Base-by-base conservation (phyloP, 1,140 invertebrate species). In the Globodera ellingtonae region DNA sequence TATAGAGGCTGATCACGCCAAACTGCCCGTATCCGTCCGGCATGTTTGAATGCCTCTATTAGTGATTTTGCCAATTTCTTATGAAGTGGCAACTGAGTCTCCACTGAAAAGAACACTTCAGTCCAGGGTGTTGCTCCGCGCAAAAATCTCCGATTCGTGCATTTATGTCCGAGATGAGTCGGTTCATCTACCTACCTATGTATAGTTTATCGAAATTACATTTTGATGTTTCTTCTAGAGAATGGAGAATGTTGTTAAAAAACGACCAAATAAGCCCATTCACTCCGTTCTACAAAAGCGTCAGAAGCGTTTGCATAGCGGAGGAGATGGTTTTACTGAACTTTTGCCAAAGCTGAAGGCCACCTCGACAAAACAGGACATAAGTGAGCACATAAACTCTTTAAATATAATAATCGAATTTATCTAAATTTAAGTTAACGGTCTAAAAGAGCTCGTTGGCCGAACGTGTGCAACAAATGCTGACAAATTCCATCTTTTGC, bases 401-500 rank as follows among this genome's bases (percentile, higher is more conserved):
- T 24, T 47, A 18, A 13, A 24, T 47, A 13, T 70, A 15, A 15
- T 18, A 13, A 70, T 75, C 1, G 10, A 18, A 15, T 75, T 75
- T 62, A 62, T 76, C 13, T 21, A 18, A 62, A 70, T 77, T 67
- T 65, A 50, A 77, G 75, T 77, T 50, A 69, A 24, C 5, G 24
- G 75, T 35, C 46, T 77, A 13, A 77, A 67, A 77, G 69, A 77
- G 24, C 50, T 77, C 13, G 48, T 44, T 47, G 75, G 75, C 24
- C 24, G 48, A 10, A 77, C 52, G 15, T 77, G 75, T 47, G 24
- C n/a, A 44, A 77, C 75, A 35, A 77, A 77, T 65, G 21, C 75
- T 18, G 75, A 77, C 4, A 77, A 77, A 77, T 77, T 77, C 13
- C 75, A 77, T 35, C 24, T 77, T 67, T 67, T 77, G 21, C 75